Evolutionary conservation across 1,140 invertebrate species (phyloP).

Genomic region (Drosophila hydei): DNA sequence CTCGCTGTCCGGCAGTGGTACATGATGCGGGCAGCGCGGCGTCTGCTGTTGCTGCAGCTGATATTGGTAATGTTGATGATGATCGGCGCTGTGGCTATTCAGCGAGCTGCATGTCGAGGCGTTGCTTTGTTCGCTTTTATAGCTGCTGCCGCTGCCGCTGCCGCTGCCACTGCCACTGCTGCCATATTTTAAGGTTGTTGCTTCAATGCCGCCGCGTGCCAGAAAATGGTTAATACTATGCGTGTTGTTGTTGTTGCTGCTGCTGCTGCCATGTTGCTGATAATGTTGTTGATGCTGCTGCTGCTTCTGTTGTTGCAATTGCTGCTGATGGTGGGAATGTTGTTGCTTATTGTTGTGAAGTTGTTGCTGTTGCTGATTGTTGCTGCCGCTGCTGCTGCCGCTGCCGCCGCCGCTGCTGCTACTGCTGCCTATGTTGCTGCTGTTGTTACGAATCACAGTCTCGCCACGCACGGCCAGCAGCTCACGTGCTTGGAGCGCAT

Average conservation of each 20-base stretch:
- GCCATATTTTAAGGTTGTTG: conserved; percentile 76
- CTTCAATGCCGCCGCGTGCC: conserved; percentile 75
- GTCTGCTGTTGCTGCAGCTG: conserved; percentile 83
- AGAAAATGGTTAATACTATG: conserved; percentile 68
- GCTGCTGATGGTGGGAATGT: conserved; percentile 63
- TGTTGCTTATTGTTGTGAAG: conserved; percentile 41
- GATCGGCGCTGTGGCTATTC: conserved; percentile 76
- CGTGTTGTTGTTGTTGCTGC: conserved; percentile 43
- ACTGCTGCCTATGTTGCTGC: conserved; percentile 61
- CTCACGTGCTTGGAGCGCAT: conserved; percentile 77
- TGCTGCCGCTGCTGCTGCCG: conserved; percentile 52
- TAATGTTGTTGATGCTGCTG: conserved; percentile 46
- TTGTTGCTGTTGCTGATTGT: conserved; percentile 61
- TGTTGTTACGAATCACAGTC: conserved; percentile 76
- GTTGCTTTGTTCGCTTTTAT: conserved; percentile 48
- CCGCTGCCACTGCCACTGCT: conserved; percentile 58
- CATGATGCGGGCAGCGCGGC: conserved; percentile 86
- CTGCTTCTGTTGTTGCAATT: conserved; percentile 47
- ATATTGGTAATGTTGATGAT: conserved; percentile 83
- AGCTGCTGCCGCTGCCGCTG: conserved; percentile 44
- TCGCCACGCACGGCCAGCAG: conserved; percentile 77
- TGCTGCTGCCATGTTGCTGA: conserved; percentile 24
- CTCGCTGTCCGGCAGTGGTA: conserved; percentile 87
- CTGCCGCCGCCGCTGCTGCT: conserved; percentile 52
- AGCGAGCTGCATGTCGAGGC: conserved; percentile 54